A percentile compares a stretch with the other conserved stretches of the same genome.
Evolutionary conservation across 2,113 vertebrate genomes (phyloP).

Genomic region (Ginglymostoma cirratum): DNA sequence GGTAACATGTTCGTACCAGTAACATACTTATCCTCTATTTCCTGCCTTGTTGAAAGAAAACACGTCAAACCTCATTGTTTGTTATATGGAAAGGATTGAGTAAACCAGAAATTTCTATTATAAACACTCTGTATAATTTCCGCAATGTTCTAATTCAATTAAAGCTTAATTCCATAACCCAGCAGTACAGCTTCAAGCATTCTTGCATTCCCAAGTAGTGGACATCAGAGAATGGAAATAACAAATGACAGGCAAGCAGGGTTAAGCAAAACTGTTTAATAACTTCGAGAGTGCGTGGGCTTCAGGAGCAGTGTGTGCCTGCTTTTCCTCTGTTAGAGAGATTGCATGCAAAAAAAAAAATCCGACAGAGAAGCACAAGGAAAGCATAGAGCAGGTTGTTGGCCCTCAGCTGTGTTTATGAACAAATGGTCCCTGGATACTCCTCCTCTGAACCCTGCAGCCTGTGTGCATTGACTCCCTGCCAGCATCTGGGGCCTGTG

Average conservation of each 20-base stretch:
- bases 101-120: constrained; percentile 70
- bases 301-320: constrained; percentile 49
- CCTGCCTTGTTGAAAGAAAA: constrained; percentile 67
- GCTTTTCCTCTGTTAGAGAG: constrained; percentile 48
- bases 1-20: constrained; percentile 66
- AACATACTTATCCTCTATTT: constrained; percentile 72
- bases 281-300: constrained; percentile 63
- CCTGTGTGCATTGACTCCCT: constrained; percentile 48
- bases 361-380: constrained; percentile 40
- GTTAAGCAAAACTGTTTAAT: constrained; percentile 76
- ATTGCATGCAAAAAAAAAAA: constrained; percentile 45
- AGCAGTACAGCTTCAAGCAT: constrained; percentile 57
- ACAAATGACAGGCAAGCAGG: constrained; percentile 65
- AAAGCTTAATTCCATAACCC: constrained; percentile 70
- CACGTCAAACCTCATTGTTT: constrained; percentile 69
- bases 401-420: constrained; percentile 61
- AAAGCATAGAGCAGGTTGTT: constrained; percentile 56
- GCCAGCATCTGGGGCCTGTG: constrained; percentile 53
- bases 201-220: constrained; percentile 65
- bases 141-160: constrained; percentile 79
- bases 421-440: constrained; percentile 56
- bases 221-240: constrained; percentile 63
- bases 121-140: constrained; percentile 74
- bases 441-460: constrained; percentile 53
- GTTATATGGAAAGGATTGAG: constrained; percentile 65